phyloP scores from a whole-genome alignment of 30 jellyfish, hydroid and myxozoan genomes.

The Catostylus mosaicus region DNA sequence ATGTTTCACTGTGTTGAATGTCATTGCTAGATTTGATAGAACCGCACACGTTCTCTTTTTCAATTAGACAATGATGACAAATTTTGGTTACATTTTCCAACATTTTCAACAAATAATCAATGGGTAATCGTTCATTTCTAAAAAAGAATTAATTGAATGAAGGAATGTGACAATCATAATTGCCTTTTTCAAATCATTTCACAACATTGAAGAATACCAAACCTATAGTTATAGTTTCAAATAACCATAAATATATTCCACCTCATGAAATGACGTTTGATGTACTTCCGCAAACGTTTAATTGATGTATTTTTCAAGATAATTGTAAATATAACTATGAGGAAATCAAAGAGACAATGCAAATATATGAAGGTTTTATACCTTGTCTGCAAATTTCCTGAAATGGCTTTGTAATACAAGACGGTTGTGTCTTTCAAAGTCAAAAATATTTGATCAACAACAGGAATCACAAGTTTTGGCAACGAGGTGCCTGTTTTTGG shows the following conservation, averaged over 20 bases:
- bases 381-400: constrained; percentile 34
- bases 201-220: no score
- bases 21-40: constrained; percentile 21
- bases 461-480: constrained; percentile 83
- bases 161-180: no score
- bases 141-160: not conserved
- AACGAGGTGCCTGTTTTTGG: constrained; percentile 70
- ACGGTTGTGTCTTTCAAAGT: constrained; percentile 63
- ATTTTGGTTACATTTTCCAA: constrained; percentile 74
- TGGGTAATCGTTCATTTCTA: constrained; percentile 58
- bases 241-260: no score
- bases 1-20: constrained; percentile 44
- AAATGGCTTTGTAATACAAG: constrained; percentile 31
- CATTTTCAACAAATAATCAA: constrained; percentile 74
- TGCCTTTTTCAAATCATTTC: no score
- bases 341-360: no score
- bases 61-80: constrained; percentile 82
- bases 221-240: no score
- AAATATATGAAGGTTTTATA: no score
- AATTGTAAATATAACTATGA: no score
- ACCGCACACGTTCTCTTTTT: constrained; percentile 46
- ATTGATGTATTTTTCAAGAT: no score
- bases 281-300: no score
- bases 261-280: no score
- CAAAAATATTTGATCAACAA: constrained; percentile 76